Base-by-base conservation (phyloP, 2,888 invertebrate species). In the Sminthurides aquaticus region DNA sequence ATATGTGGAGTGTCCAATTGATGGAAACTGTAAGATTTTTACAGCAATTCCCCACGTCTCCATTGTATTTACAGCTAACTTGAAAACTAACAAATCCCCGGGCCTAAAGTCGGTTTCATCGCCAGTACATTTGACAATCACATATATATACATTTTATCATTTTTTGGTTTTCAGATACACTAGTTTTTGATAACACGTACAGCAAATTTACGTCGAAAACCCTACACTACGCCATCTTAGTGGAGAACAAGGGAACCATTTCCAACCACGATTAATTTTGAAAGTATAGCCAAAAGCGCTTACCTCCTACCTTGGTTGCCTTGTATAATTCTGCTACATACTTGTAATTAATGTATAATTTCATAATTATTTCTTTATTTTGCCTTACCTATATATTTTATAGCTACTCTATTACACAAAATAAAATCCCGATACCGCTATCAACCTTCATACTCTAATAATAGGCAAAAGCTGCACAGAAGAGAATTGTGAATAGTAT, bases 131-230 rank as follows among this genome's bases (percentile, higher is more conserved):
- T 49, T n/a, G n/a, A 49, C n/a, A 49, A 20, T 20, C 22, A 8
- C n/a, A 3, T 8, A 49, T 24, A 49, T 8, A 49, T 18, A 49
- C 5, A 49, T 43, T 43, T 59, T 2, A 59, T 11, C 48, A 48
- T 48, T 56, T 56, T 56, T 26, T 57, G 2, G 20, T 22, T 57
- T 59, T 48, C 26, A 61, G 61, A 61, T 61, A 48, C 61, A 24
- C 29, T 61, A n/a, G 61, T 61, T 1, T 61, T 61, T 22, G 61
- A 61, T 54, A 61, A 61, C 49, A 25, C 61, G 3, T 54, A 54
- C 54, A 61, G 61, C 29, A 52, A 29, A 27, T 54, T 49, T 24
- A 49, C 52, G 15, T 2, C 28, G 2, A 61, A 61, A 49, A 54
- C 55, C 15, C 27, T 61, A 22, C 20, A 29, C 2, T 61, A 54